Base-by-base conservation (phyloP, 2,888 invertebrate species). In the Melinopterus prodromus region DNA sequence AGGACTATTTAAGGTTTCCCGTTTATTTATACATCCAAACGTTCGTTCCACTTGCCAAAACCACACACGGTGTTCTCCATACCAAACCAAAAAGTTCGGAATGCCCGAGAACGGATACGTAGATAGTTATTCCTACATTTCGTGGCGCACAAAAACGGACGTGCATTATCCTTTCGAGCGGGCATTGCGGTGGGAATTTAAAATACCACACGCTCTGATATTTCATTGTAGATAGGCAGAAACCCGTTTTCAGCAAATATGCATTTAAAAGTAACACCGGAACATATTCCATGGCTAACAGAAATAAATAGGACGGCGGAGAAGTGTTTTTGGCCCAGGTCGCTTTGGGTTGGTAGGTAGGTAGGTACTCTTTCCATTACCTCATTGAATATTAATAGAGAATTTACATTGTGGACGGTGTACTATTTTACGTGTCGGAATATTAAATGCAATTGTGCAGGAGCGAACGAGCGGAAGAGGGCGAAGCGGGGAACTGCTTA, bases 371-470 rank as follows among this genome's bases (percentile, higher is more conserved):
- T 53, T 53, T 53, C 53, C 53, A 53, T 53, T 12, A 53, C 53
- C 53, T 53, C 53, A 12, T 53, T 53, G 53, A 53, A 53, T 53
- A 53, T 53, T 53, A 53, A 53, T 53, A 12, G 53, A 7, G 53
- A 53, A 53, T 53, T 53, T 53, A 53, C 53, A 53, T 53, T 53
- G 53, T 53, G 53, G 53, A 53, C 53, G 53, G 53, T 53, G 53
- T 53, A 53, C 53, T 53, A 53, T 53, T 53, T 53, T 53, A 53
- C 53, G 7, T 53, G 53, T 53, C 53, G 53, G 53, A 53, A 53
- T 53, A 53, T 53, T 53, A 53, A 53, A 53, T 53, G 53, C 53
- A 53, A 53, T 53, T 53, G 9, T 53, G 53, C 53, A 53, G 12
- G 53, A 12, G 53, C 53, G 53, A 53, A 53, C 7, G 12, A 1